Evolutionary conservation across 1,140 invertebrate genomes (phyloP), one percentile per base, ranked within the genome.

Genomic region (Copidosoma floridanum): DNA sequence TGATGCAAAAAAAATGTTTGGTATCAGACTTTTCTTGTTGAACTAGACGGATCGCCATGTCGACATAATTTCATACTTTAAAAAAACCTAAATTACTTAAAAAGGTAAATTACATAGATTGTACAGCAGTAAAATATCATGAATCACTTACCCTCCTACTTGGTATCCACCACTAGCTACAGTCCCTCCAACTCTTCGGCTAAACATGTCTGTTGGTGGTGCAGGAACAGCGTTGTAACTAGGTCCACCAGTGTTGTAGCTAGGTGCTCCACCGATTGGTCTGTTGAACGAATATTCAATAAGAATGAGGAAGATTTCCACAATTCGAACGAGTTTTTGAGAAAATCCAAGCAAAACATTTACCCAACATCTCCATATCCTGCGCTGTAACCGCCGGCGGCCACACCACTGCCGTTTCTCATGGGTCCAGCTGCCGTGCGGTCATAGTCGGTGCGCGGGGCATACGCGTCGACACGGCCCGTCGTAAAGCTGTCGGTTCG

Each of bases 121-220:
- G n/a, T n/a, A n/a, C n/a, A n/a, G n/a, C n/a, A n/a, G n/a, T n/a
- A n/a, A n/a, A n/a, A n/a, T 40, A 6, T 40, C 18, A 40, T 7
- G 23, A 8, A 21, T 47, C 24, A 72, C 72, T 73, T 64, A 80
- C 78, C 78, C 76, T 68, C 75, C 76, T 38, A 77, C 74, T 61
- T 77, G 75, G 66, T 81, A 81, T 65, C 73, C 77, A 63, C 73
- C 77, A 65, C 75, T 72, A 51, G 77, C 71, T 29, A 77, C 78
- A 27, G 78, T 65, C 63, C 73, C 78, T 57, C 77, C 78, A 63
- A 77, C 70, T 70, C 79, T 74, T 69, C 79, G 74, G 63, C 78
- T 81, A 58, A 78, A 81, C 77, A 81, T 80, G 52, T 81, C 79
- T 51, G 75, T 68, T 71, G 80, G 79, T 51, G 76, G 75, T 67